Percentiles rank a stretch among this genome's conserved stretches.
Evolutionary conservation across 2,797 vertebrate genomes (phyloP).

Genomic region (Lophotriccus pileatus): DNA sequence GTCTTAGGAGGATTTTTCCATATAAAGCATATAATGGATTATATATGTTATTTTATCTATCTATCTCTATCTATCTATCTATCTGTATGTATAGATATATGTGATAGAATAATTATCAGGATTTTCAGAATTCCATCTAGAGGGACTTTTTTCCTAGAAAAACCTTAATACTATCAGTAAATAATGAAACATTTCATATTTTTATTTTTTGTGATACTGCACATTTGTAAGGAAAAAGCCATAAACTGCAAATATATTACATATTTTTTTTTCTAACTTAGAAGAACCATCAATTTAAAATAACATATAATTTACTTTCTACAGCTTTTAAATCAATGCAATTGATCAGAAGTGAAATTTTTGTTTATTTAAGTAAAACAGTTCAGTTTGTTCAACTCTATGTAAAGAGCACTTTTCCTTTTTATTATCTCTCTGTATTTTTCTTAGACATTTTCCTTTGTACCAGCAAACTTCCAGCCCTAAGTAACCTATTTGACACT

Average conservation of each 20-base stretch:
- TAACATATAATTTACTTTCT: not conserved
- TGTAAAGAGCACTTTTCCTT: rapidly evolving
- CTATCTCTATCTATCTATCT: not conserved
- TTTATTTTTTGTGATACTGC: not conserved
- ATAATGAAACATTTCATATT: not conserved
- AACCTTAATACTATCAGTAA: not conserved
- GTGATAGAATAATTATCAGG: not conserved
- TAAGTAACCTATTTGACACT: not conserved
- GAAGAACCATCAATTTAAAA: not conserved
- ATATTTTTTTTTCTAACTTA: not conserved
- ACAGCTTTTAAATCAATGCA: not conserved
- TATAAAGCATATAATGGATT: not conserved
- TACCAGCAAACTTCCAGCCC: not conserved
- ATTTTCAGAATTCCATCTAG: not conserved
- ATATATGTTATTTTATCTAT: not conserved
- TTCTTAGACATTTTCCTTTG: not conserved
- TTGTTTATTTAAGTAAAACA: not conserved
- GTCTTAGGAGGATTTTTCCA: not conserved
- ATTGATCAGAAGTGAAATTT: not conserved
- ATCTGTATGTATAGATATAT: not conserved
- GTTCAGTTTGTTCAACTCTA: not conserved
- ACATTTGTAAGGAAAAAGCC: not conserved
- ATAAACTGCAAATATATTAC: not conserved
- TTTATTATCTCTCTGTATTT: not conserved
- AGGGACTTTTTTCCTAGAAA: not conserved